Evolutionary conservation across 1,140 invertebrate species (phyloP), one percentile per base, ranked within the genome.

Genomic region (Drosophila takahashii): DNA sequence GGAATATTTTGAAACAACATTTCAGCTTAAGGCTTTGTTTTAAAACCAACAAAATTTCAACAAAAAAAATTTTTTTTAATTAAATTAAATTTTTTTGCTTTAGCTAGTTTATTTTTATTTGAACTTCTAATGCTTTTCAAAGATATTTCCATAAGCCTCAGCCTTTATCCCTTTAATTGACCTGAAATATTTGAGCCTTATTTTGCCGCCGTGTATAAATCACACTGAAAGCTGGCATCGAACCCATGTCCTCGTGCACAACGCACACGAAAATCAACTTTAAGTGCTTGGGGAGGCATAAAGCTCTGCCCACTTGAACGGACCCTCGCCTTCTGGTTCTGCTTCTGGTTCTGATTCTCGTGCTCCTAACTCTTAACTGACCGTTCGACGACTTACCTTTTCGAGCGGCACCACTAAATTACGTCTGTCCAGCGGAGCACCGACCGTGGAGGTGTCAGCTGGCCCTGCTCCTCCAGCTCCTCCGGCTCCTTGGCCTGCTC

Each of bases 331-430:
- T 32, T 1, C 6, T 32, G 29, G 8, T 32, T 32, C 29, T 32
- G 1, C 7, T 32, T 32, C 29, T 8, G 29, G 29, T 9, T 7
- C 29, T 32, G 29, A 32, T 32, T 32, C 22, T 22, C 22, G 22
- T 22, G 22, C 22, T 45, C 5, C 44, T 6, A 13, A 45, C 66
- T 47, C 41, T 41, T 27, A 52, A 59, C 41, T 64, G 51, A 39
- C 65, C 71, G 5, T 34, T 50, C 36, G 57, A 69, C 51, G 36
- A 66, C 90, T 85, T 77, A 93, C 92, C 91, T 93, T 93, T 80
- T 93, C 92, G 66, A 93, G 84, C 54, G 92, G 92, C 65, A 93
- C 81, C 62, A 90, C 73, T 61, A 84, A 81, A 78, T 85, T 77
- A 70, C 78, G 85, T 51, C 69, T 71, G 83, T 89, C 89, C 69